These are phyloP conservation scores for Anabacerthia variegaticeps DNA, from an alignment of 2,797 vertebrate genomes.

Conservation along the genomic window DNA sequence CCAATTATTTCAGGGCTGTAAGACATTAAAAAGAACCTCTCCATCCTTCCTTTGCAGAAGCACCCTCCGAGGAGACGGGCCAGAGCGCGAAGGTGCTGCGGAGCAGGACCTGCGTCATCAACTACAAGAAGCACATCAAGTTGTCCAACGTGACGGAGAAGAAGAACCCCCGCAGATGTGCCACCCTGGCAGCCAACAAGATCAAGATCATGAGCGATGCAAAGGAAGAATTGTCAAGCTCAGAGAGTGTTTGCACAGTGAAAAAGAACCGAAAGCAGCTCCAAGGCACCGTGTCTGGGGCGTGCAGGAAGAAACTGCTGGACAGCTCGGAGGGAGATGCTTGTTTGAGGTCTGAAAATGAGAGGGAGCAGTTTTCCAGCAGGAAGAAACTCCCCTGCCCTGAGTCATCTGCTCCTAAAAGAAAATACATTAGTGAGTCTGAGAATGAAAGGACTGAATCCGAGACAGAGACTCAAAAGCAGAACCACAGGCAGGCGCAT, in stretches of 20 bases:
- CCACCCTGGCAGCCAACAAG: slow-evolving; percentile 87
- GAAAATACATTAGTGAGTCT: slow-evolving; percentile 54
- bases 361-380: background rate
- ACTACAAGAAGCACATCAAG: slow-evolving; percentile 71
- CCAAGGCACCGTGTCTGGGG: slow-evolving; percentile 54
- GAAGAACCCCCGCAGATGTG: slow-evolving; percentile 82
- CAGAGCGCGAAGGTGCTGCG: slow-evolving; percentile 68
- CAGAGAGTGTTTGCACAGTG: slow-evolving; percentile 49
- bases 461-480: slow-evolving; percentile 60
- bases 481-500: background rate
- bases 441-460: slow-evolving; percentile 70
- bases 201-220: slow-evolving; percentile 86
- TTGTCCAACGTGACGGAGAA: slow-evolving; percentile 14
- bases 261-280: slow-evolving; percentile 68
- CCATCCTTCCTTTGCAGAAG: slow-evolving; percentile 49
- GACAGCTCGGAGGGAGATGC: slow-evolving; percentile 45
- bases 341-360: slow-evolving; percentile 64
- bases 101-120: slow-evolving; percentile 72
- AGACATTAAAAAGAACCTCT: background rate
- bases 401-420: background rate
- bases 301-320: slow-evolving; percentile 58
- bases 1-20: background rate
- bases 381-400: background rate
- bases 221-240: slow-evolving; percentile 77
- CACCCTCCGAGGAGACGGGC: slow-evolving; percentile 58